phyloP scores from a whole-genome alignment of 2,888 invertebrate species.

The Dromius quadrimaculatus region DNA sequence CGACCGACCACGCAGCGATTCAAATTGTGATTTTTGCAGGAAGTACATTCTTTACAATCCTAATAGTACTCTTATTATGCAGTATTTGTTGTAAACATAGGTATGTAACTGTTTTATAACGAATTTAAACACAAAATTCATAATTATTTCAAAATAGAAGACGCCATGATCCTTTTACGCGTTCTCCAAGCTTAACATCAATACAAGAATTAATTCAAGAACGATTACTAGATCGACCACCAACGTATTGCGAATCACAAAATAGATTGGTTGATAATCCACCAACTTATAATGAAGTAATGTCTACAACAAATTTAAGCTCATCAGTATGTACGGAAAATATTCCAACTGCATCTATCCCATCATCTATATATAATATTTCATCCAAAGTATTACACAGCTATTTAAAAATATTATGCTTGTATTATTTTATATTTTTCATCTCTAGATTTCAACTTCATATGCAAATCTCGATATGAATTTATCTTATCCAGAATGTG shows the following conservation, averaged over 20 bases:
- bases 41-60: constrained; percentile 11
- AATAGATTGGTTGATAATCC: constrained; percentile 56
- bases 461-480: constrained; percentile 31
- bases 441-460: constrained; percentile 22
- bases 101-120: constrained; percentile 11
- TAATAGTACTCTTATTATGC: constrained; percentile 27
- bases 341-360: background rate
- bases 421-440: constrained; percentile 15
- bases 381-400: constrained; percentile 32
- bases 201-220: constrained; percentile 57
- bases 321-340: background rate
- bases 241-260: constrained; percentile 60
- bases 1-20: constrained; percentile 27
- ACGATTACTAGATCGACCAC: constrained; percentile 61
- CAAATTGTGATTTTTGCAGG: constrained; percentile 41
- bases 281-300: constrained; percentile 57
- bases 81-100: constrained; percentile 39
- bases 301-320: background rate
- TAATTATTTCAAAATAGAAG: background rate
- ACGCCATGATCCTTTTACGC: constrained; percentile 5
- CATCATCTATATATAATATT: constrained; percentile 20
- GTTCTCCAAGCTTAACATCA: constrained; percentile 56
- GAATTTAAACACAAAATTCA: background rate
- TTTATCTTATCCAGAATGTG: constrained; percentile 39
- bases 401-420: constrained; percentile 6